Conservation (phyloP, 2,888 invertebrate species). For the Cephus sareptanus region DNA sequence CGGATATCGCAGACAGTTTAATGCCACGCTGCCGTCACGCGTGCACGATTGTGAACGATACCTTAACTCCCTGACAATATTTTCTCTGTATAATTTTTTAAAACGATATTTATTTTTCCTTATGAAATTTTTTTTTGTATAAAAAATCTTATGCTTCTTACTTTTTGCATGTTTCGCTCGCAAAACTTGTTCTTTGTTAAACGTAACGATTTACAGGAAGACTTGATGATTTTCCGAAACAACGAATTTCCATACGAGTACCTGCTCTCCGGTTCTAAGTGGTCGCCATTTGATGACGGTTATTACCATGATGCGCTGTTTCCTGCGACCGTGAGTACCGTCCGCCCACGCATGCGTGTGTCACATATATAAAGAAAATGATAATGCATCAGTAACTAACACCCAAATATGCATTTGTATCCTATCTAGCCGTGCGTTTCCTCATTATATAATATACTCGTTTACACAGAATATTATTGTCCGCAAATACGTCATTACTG, state of each 20-base stretch:
- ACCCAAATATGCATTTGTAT: slow-evolving; percentile 2
- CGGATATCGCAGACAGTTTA: slow-evolving; percentile 62
- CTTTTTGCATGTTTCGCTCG: background rate
- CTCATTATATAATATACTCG: slow-evolving; percentile 54
- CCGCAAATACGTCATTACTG: slow-evolving; percentile 48
- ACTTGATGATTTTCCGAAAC: slow-evolving; percentile 36
- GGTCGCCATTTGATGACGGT: slow-evolving; percentile 63
- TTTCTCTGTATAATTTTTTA: background rate
- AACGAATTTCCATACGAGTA: slow-evolving; percentile 44
- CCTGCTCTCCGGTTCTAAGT: slow-evolving; percentile 56
- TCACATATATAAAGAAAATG: background rate
- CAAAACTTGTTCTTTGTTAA: background rate
- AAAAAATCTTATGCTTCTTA: background rate
- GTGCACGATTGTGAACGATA: slow-evolving; percentile 33
- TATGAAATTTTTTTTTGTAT: background rate
- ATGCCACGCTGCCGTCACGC: slow-evolving; percentile 51
- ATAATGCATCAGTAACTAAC: background rate
- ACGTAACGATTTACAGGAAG: slow-evolving; percentile 1
- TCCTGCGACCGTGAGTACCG: slow-evolving; percentile 62
- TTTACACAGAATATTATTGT: slow-evolving; percentile 58
- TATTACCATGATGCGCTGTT: slow-evolving; percentile 64
- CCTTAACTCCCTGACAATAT: background rate
- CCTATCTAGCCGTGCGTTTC: slow-evolving; percentile 26
- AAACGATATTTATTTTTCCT: background rate
- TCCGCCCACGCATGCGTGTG: slow-evolving; percentile 6